Conservation (phyloP, 37 sponge, comb jelly and placozoan species). For the Aphrocallistes beatrix region DNA sequence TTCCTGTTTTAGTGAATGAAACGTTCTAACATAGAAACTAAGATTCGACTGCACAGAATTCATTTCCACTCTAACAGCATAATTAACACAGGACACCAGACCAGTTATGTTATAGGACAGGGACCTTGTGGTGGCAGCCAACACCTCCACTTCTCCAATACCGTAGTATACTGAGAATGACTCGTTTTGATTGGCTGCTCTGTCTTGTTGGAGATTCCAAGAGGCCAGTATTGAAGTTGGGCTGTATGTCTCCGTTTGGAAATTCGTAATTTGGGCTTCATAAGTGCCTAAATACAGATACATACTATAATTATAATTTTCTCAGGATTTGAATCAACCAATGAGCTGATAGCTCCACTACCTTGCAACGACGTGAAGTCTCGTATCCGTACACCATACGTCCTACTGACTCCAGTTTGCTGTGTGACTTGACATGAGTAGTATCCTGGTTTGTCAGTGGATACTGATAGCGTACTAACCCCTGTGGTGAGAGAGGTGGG, state of each 20-base stretch:
- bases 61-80: background rate
- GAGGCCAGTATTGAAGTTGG: background rate
- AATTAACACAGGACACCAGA: background rate
- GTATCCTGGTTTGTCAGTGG: background rate
- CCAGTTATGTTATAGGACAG: background rate
- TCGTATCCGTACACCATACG: background rate
- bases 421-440: background rate
- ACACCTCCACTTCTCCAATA: background rate
- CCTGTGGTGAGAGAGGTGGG: no score
- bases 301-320: no score
- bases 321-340: background rate
- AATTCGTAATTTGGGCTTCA: background rate
- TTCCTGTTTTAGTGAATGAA: no score
- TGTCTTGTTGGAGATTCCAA: background rate
- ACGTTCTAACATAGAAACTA: no score
- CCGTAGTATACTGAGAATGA: background rate
- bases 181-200: background rate
- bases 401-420: background rate
- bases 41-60: no score
- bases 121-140: background rate
- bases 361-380: background rate
- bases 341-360: background rate
- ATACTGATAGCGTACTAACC: no score
- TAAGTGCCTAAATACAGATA: background rate
- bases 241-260: background rate